Evolutionary conservation across 1,140 invertebrate genomes (phyloP).

Genomic region (Atta colombica): DNA sequence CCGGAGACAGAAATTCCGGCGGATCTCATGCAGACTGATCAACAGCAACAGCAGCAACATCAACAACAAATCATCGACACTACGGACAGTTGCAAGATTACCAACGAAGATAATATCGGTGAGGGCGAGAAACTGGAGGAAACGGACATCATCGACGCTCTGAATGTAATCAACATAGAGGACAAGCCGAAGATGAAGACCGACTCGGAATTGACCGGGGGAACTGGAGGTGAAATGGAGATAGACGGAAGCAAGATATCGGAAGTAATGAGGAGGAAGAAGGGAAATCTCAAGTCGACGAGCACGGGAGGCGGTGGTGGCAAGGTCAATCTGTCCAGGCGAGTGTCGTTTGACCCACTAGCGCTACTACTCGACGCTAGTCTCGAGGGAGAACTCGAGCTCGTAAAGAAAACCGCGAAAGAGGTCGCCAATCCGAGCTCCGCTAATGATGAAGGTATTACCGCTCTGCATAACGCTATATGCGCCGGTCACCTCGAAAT

Average conservation of each 20-base stretch:
- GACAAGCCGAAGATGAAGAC: constrained; percentile 85
- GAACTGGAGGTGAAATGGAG: constrained; percentile 70
- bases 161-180: constrained; percentile 85
- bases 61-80: constrained; percentile 74
- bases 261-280: constrained; percentile 89
- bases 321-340: constrained; percentile 90
- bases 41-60: constrained; percentile 75
- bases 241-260: constrained; percentile 85
- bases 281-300: constrained; percentile 91
- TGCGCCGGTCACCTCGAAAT: constrained; percentile 99
- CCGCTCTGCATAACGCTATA: constrained; percentile 99
- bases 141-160: constrained; percentile 83
- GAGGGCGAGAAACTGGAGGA: constrained; percentile 83
- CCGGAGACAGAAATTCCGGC: constrained; percentile 91
- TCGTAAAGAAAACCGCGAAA: constrained; percentile 97
- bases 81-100: constrained; percentile 78
- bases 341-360: constrained; percentile 99
- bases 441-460: constrained; percentile 99
- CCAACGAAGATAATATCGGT: constrained; percentile 72
- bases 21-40: constrained; percentile 87
- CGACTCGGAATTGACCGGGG: constrained; percentile 75
- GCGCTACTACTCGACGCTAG: constrained; percentile 98
- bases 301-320: constrained; percentile 86
- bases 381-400: constrained; percentile 98
- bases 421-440: constrained; percentile 97